Evolutionary conservation across 2,888 invertebrate species (phyloP), one percentile per base, ranked within the genome.

Genomic region (Linhomoeus sp.): DNA sequence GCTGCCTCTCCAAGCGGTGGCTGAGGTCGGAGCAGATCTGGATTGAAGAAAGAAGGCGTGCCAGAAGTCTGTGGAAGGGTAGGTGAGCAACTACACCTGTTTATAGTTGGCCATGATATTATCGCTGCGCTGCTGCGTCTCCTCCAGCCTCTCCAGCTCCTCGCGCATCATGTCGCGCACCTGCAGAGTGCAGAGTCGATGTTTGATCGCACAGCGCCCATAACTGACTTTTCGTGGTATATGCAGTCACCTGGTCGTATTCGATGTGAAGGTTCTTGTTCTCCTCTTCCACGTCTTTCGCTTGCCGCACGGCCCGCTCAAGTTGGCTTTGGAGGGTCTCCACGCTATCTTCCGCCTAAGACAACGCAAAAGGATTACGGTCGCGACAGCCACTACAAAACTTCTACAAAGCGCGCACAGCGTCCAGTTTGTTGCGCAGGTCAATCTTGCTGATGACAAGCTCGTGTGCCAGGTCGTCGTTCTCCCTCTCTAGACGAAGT

Each of bases 31-130:
- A 70, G 58, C 71, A 72, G 47, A 71, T 71, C 68, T 69, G 56
- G 43, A 56, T 54, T 41, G 51, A 49, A 50, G 51, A 25, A 47
- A 47, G 24, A 35, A 20, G 5, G 17, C 19, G 37, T 29, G 29
- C 7, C 5, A 29, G 14, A 45, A 17, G 19, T 45, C 23, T 37
- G 15, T 24, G 29, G 22, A 52, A 45, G n/a, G 41, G 17, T 49
- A 20, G 17, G 41, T 22, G 15, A 15, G 19, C 12, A 25, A 41
- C 43, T 56, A 50, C 59, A 76, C 76, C 69, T 83, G 78, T 66
- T 90, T 85, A 63, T 90, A 92, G 60, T 92, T 90, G 43, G 79
- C 73, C 54, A 88, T 83, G 40, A 90, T 86, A 20, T 37, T 26
- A 20, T 42, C 37, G 78, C 77, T 40, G 75, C 73, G 64, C 81